These are phyloP conservation scores for Drepanosiphum platanoidis DNA, from an alignment of 2,888 invertebrate genomes.

Conservation along the genomic window DNA sequence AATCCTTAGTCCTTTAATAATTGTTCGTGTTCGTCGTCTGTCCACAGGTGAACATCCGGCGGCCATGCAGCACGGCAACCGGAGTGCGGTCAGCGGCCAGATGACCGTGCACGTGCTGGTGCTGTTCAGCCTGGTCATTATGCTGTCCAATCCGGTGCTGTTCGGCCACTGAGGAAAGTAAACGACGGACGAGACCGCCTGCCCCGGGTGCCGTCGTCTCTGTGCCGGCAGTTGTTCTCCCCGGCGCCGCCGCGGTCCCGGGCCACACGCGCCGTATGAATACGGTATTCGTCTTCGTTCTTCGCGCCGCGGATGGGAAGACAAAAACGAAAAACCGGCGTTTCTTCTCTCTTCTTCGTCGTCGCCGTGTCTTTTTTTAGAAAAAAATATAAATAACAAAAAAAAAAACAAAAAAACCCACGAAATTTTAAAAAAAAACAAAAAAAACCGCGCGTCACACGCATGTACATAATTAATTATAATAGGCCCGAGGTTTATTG, in stretches of 20 bases:
- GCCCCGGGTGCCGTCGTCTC: neutral
- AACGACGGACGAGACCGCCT: slow-evolving; percentile 17
- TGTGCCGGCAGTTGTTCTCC: neutral
- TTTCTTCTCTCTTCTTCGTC: neutral
- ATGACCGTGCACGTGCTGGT: slow-evolving; percentile 63
- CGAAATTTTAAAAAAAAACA: too few species aligned
- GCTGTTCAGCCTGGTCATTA: slow-evolving; percentile 57
- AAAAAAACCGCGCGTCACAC: too few species aligned
- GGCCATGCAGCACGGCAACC: slow-evolving; percentile 77
- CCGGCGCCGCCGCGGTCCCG: neutral
- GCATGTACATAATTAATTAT: too few species aligned
- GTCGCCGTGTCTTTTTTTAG: neutral
- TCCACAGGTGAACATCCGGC: slow-evolving; percentile 79
- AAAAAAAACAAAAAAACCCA: neutral
- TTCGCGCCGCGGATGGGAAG: neutral
- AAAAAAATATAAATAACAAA: neutral
- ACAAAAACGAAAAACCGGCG: neutral
- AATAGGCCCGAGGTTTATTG: too few species aligned
- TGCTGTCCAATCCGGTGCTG: slow-evolving; percentile 58
- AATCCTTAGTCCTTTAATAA: too few species aligned
- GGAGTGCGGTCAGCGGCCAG: slow-evolving; percentile 66
- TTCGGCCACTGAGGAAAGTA: slow-evolving; percentile 57
- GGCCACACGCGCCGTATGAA: neutral
- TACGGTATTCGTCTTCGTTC: neutral
- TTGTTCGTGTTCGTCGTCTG: neutral